Percentiles rank a stretch among this genome's conserved stretches.
Evolutionary conservation across 2,888 invertebrate species (phyloP).

Genomic region (Apodemia hepburni): DNA sequence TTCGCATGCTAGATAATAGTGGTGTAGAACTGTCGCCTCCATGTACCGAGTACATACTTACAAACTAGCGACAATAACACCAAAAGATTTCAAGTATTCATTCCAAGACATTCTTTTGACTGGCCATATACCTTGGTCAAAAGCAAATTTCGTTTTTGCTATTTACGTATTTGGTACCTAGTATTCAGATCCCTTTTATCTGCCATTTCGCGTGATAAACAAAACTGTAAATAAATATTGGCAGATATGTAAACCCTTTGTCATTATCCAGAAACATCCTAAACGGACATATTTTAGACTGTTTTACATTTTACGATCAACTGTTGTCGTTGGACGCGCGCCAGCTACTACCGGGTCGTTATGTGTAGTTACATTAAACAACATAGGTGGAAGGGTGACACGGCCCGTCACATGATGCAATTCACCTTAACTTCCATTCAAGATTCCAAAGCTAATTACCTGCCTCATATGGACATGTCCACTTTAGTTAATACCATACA

Average conservation of each 20-base stretch:
- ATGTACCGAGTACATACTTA: background rate
- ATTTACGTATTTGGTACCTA: too few relatives aligned
- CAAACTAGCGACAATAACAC: background rate
- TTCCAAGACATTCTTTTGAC: background rate
- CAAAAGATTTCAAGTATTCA: background rate
- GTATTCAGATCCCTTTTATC: too few relatives aligned
- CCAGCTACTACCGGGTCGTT: slow-evolving; percentile 8
- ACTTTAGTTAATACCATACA: slow-evolving; percentile 12
- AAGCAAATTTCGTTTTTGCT: too few relatives aligned
- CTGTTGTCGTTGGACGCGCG: background rate
- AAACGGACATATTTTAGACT: slow-evolving; percentile 4
- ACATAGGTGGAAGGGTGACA: slow-evolving; percentile 7
- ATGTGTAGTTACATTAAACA: slow-evolving; percentile 5
- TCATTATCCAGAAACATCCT: background rate
- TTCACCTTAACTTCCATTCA: slow-evolving; percentile 9
- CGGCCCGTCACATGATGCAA: slow-evolving; percentile 10
- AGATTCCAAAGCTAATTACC: slow-evolving; percentile 18
- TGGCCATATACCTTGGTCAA: too few relatives aligned
- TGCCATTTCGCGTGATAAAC: too few relatives aligned
- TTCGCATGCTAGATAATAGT: slow-evolving; percentile 11
- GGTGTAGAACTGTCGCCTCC: background rate
- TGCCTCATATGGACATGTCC: slow-evolving; percentile 11
- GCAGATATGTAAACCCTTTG: background rate
- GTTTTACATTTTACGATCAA: slow-evolving; percentile 5
- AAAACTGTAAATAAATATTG: background rate